A percentile compares a stretch with the other conserved stretches of the same genome.
These are phyloP conservation scores for Augochlora pura DNA, from an alignment of 1,140 invertebrate species.

Conservation along the genomic window DNA sequence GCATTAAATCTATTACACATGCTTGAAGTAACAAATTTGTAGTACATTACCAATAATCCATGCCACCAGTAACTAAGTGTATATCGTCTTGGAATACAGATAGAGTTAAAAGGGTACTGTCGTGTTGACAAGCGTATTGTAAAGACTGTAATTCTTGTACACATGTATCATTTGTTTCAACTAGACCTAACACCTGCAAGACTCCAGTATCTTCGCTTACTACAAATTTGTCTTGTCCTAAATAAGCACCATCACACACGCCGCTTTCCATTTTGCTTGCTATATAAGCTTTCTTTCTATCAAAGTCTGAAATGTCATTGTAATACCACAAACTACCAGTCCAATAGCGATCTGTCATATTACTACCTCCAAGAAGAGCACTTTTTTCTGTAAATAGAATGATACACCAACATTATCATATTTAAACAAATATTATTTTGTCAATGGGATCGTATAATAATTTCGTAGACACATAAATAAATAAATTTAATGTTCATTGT, in stretches of 20 bases:
- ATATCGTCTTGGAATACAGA: constrained; percentile 67
- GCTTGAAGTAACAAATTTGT: neutral
- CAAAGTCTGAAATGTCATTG: constrained; percentile 61
- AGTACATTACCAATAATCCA: constrained; percentile 72
- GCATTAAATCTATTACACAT: neutral
- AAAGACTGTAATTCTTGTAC: constrained; percentile 54
- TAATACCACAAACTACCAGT: constrained; percentile 71
- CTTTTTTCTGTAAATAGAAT: constrained; percentile 69
- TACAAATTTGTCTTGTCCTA: constrained; percentile 69
- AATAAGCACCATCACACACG: constrained; percentile 60
- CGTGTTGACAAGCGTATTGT: constrained; percentile 70
- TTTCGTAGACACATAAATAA: no score
- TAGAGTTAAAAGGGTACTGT: constrained; percentile 67
- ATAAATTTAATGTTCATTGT: no score
- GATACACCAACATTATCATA: neutral
- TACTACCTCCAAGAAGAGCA: constrained; percentile 73
- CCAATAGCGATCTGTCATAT: constrained; percentile 75
- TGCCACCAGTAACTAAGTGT: constrained; percentile 69
- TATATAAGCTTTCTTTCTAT: constrained; percentile 54
- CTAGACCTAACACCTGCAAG: constrained; percentile 67
- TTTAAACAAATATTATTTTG: neutral
- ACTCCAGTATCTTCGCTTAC: constrained; percentile 73
- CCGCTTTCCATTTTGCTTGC: constrained; percentile 64
- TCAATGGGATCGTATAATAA: no score
- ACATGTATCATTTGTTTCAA: constrained; percentile 25